Percentiles rank a stretch among this genome's conserved stretches.
These are phyloP conservation scores for Aegotheles bennettii DNA, from an alignment of 2,113 vertebrate genomes.

Conservation along the genomic window DNA sequence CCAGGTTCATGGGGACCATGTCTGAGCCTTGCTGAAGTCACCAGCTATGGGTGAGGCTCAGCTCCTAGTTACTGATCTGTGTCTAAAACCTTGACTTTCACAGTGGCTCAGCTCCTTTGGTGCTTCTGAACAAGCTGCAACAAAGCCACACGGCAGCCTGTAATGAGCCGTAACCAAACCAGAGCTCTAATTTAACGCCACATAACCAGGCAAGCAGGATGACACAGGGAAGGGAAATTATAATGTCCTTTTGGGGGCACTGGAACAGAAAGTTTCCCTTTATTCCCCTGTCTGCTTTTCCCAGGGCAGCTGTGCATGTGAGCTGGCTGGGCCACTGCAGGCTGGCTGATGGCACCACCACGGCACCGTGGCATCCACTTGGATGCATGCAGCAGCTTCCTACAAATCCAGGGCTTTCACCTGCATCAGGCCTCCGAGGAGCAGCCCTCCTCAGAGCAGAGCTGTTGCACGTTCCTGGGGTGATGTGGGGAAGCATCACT, in stretches of 20 bases:
- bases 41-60: background rate
- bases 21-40: background rate
- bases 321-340: rapidly evolving
- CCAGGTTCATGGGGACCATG: background rate
- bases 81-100: background rate
- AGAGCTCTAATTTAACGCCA: slow-evolving; percentile 48
- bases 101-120: background rate
- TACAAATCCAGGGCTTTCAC: background rate
- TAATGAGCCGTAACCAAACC: background rate
- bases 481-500: rapidly evolving
- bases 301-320: background rate
- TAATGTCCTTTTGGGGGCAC: slow-evolving; percentile 19
- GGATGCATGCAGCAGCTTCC: background rate
- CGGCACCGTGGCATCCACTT: background rate
- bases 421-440: background rate
- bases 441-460: background rate
- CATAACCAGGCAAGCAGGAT: slow-evolving; percentile 34
- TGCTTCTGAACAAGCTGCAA: background rate
- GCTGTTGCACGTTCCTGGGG: rapidly evolving
- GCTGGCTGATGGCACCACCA: background rate
- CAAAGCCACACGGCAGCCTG: background rate
- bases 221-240: slow-evolving; percentile 9
- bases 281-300: background rate
- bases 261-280: slow-evolving; percentile 16
- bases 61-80: background rate